phyloP scores from a whole-genome alignment of 30 jellyfish, hydroid and myxozoan species.

The Sanderia malayensis region DNA sequence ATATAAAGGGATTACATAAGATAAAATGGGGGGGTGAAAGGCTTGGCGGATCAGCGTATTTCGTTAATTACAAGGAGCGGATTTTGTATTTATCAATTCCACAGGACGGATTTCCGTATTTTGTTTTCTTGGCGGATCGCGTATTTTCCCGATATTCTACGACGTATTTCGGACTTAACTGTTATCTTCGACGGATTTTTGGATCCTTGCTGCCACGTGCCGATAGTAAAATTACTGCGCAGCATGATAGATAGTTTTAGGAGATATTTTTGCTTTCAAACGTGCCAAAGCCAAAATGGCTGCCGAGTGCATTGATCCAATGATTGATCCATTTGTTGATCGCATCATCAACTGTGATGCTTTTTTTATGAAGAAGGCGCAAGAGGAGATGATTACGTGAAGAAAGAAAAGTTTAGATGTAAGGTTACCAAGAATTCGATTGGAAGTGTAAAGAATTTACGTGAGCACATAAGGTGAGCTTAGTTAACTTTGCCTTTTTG shows the following conservation, averaged over 20 bases:
- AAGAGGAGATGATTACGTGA: constrained; percentile 8
- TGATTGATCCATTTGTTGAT: background rate
- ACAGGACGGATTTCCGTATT: constrained; percentile 13
- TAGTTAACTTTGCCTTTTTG: constrained; percentile 1
- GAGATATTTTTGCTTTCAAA: background rate
- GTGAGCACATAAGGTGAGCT: constrained; percentile 2
- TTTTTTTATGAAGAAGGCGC: constrained; percentile 8
- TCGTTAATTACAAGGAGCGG: constrained; percentile 39
- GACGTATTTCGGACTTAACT: constrained; percentile 36
- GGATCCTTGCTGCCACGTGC: constrained; percentile 32
- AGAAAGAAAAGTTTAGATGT: constrained; percentile 7
- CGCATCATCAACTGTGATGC: constrained; percentile 12
- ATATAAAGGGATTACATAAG: no score
- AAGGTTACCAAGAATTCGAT: background rate
- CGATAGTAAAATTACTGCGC: constrained; percentile 25
- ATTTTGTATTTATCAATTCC: constrained; percentile 26
- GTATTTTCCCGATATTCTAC: constrained; percentile 31
- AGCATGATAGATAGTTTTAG: constrained; percentile 11
- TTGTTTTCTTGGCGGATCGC: constrained; percentile 37
- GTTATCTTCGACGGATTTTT: constrained; percentile 19
- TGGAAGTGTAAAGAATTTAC: constrained; percentile 9
- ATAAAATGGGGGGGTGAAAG: constrained; percentile 50
- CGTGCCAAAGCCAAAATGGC: constrained; percentile 15
- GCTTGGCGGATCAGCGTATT: constrained; percentile 44
- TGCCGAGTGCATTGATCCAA: constrained; percentile 9